Evolutionary conservation across 2,888 invertebrate species (phyloP).

Genomic region (Mesochorus sp.): DNA sequence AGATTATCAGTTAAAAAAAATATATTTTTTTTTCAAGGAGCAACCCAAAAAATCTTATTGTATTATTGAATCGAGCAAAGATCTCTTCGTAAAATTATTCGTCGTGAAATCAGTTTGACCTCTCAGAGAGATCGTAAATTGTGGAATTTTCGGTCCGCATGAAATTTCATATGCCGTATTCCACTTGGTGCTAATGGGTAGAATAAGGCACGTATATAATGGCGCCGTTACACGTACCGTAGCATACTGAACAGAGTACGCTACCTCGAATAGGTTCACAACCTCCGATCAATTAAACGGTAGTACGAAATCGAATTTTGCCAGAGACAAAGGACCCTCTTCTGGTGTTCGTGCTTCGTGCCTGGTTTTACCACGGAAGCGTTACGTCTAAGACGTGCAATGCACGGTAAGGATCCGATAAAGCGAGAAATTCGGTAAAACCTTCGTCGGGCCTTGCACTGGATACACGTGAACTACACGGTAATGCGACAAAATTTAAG

Average conservation of each 20-base stretch:
- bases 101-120: background rate
- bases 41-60: too few species aligned
- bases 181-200: background rate
- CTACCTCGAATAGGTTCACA: conserved; percentile 15
- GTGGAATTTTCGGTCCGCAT: background rate
- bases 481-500: background rate
- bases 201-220: background rate
- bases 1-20: too few species aligned
- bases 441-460: background rate
- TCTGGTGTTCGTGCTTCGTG: conserved; percentile 33
- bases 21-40: too few species aligned
- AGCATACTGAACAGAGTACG: conserved; percentile 9
- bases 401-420: conserved; percentile 65
- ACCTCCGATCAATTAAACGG: conserved; percentile 70
- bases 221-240: conserved; percentile 1
- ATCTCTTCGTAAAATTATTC: background rate
- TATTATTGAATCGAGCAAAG: too few species aligned
- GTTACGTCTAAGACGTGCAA: conserved; percentile 69
- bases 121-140: background rate
- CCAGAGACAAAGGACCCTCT: conserved; percentile 68
- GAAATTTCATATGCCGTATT: conserved; percentile 4
- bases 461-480: background rate
- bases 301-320: conserved; percentile 76
- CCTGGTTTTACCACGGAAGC: conserved; percentile 61
- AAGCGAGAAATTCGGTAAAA: conserved; percentile 42